Evolutionary conservation across 2,888 invertebrate genomes (phyloP), one percentile per base, ranked within the genome.

Genomic region (Melolontha melolontha): DNA sequence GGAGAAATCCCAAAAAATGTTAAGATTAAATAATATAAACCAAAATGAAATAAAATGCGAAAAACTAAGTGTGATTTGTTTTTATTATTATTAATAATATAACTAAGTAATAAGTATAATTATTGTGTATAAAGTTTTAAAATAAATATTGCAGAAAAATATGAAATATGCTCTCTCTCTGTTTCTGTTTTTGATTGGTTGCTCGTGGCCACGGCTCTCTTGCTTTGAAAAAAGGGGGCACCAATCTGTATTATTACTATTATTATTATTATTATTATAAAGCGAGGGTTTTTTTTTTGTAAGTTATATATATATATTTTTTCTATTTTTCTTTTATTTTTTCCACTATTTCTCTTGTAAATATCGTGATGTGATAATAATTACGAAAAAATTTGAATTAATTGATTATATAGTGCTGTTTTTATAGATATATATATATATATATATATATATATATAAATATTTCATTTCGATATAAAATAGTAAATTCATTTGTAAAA

Each of bases 281-380:
- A 67, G 65, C 68, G 73, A 70, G 73, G 68, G 72, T 67, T 47
- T 62, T 34, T n/a, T 22, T 34, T 34, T 34, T 62, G 52, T 66
- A 71, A 73, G 71, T 73, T 70, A 72, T 74, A 62, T 22, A 22
- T 34, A 34, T 70, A 70, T 67, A 65, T 66, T 69, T 70, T 65
- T 62, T 59, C 51, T 67, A 59, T 57, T 39, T 42, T 69, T 68
- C 65, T 69, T 73, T 65, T 67, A 59, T 62, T 64, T 52, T 73
- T 75, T 73, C 34, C 34, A 34, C 34, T 34, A 34, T 34, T 29
- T 34, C 34, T 34, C 7, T 34, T 79, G 79, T 82, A 82, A 79
- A 81, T 82, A 83, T 81, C 78, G 80, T 80, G 81, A 82, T 83
- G 83, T 83, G 83, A 83, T 83, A 34, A 34, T 8, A 6, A 34